Conservation (phyloP, 2,888 invertebrate genomes). For the Dicycla oo region DNA sequence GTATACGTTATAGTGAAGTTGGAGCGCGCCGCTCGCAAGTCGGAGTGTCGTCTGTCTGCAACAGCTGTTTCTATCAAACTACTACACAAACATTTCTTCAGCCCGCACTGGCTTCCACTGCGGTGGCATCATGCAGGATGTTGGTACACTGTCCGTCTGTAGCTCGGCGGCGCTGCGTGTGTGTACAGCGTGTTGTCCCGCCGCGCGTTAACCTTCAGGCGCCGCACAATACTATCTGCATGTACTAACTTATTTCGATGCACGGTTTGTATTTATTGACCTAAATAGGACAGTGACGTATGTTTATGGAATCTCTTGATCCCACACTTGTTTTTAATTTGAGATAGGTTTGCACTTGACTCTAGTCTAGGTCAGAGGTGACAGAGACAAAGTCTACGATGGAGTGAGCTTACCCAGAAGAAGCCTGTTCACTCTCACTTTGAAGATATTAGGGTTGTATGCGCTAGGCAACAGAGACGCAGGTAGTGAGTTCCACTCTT, state of each 20-base stretch:
- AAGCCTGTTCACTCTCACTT: too few species aligned
- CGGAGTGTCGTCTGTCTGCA: neutral
- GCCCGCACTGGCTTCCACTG: neutral
- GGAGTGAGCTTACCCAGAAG: too few species aligned
- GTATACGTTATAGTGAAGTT: neutral
- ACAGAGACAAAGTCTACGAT: too few species aligned
- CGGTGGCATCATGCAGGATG: slow-evolving; percentile 7
- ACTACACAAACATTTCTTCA: too few species aligned
- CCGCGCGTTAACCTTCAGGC: slow-evolving; percentile 5
- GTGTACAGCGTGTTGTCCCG: slow-evolving; percentile 18
- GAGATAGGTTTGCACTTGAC: too few species aligned
- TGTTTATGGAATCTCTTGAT: neutral
- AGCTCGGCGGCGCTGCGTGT: slow-evolving; percentile 1
- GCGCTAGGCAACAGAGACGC: too few species aligned
- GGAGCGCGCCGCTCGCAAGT: neutral
- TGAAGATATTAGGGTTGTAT: too few species aligned
- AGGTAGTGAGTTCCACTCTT: too few species aligned
- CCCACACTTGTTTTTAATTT: too few species aligned
- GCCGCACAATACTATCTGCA: neutral
- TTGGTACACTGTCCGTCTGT: slow-evolving; percentile 21
- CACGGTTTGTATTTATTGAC: neutral
- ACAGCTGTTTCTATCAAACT: slow-evolving; percentile 9
- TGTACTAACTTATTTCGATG: slow-evolving; percentile 23
- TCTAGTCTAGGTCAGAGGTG: too few species aligned
- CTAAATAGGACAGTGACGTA: neutral